phyloP scores from a whole-genome alignment of 2,113 vertebrate genomes.

The Pygoscelis adeliae region DNA sequence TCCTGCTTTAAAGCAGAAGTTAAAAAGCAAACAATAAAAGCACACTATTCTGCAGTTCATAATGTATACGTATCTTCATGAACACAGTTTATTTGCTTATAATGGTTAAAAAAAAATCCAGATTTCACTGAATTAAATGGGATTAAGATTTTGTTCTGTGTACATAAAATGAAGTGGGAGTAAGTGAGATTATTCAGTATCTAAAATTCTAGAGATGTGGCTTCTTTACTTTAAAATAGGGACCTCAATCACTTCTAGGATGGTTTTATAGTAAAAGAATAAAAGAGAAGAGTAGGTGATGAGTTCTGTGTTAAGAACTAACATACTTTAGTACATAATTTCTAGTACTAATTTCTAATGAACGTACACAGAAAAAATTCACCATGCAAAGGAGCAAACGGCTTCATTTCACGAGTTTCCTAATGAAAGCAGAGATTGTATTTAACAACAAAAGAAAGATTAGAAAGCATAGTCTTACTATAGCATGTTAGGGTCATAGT shows the following conservation, averaged over 20 bases:
- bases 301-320: not conserved
- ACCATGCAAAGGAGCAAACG: not conserved
- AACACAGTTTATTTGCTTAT: not conserved
- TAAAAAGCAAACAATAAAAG: not conserved
- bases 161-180: not conserved
- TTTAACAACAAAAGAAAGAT: constrained; percentile 49
- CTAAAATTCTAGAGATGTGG: not conserved
- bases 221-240: not conserved
- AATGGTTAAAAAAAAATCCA: not conserved
- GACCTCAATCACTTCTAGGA: not conserved
- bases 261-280: not conserved
- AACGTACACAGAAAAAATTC: not conserved
- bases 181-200: not conserved
- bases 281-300: not conserved
- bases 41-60: not conserved
- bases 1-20: not conserved
- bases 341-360: not conserved
- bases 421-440: constrained; percentile 25
- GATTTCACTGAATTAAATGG: not conserved
- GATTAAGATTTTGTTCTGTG: not conserved
- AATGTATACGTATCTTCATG: not conserved
- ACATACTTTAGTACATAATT: not conserved
- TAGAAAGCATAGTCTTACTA: constrained; percentile 31
- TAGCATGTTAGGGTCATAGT: not conserved
- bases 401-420: not conserved